phyloP scores from a whole-genome alignment of 2,888 invertebrate genomes.

The Cryptosula pallasiana region DNA sequence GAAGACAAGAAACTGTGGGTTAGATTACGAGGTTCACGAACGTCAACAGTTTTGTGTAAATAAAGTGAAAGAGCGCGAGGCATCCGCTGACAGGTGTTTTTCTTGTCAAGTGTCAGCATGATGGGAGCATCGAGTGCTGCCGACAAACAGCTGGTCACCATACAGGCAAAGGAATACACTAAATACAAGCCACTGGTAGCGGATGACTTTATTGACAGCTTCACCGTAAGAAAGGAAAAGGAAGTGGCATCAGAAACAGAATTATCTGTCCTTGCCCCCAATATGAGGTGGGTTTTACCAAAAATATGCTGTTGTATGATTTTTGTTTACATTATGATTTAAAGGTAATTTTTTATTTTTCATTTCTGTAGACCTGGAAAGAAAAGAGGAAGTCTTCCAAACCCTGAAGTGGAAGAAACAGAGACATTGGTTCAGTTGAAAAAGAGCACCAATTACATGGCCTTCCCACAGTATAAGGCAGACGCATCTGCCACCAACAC shows the following conservation, averaged over 20 bases:
- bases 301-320: no score
- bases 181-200: neutral
- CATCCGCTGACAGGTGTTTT: no score
- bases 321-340: no score
- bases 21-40: no score
- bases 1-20: no score
- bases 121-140: neutral
- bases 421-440: neutral
- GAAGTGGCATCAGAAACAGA: neutral
- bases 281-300: neutral
- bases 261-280: no score
- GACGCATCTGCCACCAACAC: neutral
- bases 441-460: neutral
- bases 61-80: no score
- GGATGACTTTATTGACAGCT: neutral
- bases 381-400: neutral
- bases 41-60: no score
- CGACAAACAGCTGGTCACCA: neutral
- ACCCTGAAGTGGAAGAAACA: neutral
- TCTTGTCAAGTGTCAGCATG: no score
- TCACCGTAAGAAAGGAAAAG: neutral
- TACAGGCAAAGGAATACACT: neutral
- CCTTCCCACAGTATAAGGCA: conserved; percentile 7
- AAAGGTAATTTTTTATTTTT: no score
- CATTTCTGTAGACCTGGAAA: neutral